phyloP scores from a whole-genome alignment of 2,888 invertebrate species.

The Tanypteryx hageni region DNA sequence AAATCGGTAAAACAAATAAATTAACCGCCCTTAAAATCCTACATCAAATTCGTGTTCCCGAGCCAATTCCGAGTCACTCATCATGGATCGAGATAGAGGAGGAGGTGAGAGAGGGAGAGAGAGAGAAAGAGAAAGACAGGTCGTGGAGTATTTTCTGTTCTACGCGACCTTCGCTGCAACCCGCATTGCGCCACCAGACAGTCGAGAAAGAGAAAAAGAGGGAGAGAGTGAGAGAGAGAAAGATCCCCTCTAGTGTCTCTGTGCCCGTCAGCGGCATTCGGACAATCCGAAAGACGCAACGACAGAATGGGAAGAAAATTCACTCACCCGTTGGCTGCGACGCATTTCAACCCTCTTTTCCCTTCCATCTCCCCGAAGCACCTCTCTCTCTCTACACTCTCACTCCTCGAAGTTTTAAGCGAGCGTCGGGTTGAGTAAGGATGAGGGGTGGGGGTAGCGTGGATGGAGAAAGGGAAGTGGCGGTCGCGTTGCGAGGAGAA shows the following conservation, averaged over 20 bases:
- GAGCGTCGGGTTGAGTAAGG: no score
- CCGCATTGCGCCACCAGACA: constrained; percentile 32
- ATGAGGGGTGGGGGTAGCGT: no score
- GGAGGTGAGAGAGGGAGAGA: not conserved
- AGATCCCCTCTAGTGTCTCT: not conserved
- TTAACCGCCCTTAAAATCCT: constrained; percentile 18
- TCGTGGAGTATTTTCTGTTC: not conserved
- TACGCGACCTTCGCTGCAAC: constrained; percentile 23
- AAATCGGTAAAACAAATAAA: not conserved
- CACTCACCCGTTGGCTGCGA: constrained; percentile 43
- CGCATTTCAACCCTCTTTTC: not conserved
- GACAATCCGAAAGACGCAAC: constrained; percentile 49
- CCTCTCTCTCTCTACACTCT: not conserved
- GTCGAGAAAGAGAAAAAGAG: not conserved
- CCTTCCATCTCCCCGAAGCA: not conserved
- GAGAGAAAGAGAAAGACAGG: not conserved
- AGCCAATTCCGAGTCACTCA: constrained; percentile 24
- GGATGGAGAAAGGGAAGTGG: not conserved
- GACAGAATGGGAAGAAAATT: constrained; percentile 46
- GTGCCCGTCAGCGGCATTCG: constrained; percentile 58
- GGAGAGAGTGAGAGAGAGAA: not conserved
- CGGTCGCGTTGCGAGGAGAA: not conserved
- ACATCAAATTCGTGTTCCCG: not conserved
- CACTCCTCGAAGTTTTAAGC: not conserved
- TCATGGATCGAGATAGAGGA: not conserved